phyloP scores from a whole-genome alignment of 2,113 vertebrate genomes.

The Ptyas mucosa region DNA sequence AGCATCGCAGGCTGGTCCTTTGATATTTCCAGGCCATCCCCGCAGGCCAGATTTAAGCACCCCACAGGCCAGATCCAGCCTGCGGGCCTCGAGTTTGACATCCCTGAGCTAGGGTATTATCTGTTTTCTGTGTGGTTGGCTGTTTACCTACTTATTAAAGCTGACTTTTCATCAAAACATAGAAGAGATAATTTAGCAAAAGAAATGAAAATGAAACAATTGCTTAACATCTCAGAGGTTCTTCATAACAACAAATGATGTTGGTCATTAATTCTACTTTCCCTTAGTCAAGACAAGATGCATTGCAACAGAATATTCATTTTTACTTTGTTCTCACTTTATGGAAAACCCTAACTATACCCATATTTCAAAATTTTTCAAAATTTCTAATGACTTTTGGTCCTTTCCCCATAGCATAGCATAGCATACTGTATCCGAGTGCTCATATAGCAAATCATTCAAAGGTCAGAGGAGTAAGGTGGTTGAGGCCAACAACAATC shows the following conservation, averaged over 20 bases:
- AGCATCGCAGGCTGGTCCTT: no score
- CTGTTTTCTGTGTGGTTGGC: constrained; percentile 53
- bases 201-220: constrained; percentile 9
- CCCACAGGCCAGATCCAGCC: no score
- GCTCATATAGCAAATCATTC: constrained; percentile 59
- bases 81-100: no score
- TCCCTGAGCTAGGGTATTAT: constrained; percentile 19
- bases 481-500: constrained; percentile 46
- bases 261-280: background rate
- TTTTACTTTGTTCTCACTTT: constrained; percentile 20
- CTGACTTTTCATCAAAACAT: constrained; percentile 60
- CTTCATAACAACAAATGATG: constrained; percentile 12
- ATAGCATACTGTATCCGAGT: constrained; percentile 45
- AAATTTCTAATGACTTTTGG: constrained; percentile 38
- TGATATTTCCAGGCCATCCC: no score
- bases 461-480: constrained; percentile 54
- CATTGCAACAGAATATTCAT: constrained; percentile 16
- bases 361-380: constrained; percentile 50
- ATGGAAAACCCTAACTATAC: constrained; percentile 35
- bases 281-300: background rate
- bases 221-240: constrained; percentile 21
- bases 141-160: constrained; percentile 29
- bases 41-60: no score
- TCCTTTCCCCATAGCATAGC: constrained; percentile 35
- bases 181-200: constrained; percentile 37